Base-by-base conservation (phyloP, 2,113 vertebrate genomes). In the Delphinapterus leucas region DNA sequence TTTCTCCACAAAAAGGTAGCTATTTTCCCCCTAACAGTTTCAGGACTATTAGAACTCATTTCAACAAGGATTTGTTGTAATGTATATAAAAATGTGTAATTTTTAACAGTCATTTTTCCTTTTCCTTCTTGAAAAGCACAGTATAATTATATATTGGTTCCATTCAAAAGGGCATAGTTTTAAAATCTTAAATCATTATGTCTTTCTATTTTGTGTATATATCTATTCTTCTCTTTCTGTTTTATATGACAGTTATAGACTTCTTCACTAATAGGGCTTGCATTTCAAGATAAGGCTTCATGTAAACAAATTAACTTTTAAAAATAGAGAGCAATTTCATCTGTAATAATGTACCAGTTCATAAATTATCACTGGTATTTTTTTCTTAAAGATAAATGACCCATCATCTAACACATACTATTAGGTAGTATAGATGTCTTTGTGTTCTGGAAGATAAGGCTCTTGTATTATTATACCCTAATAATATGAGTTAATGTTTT, bases 241-340 rank as follows among this genome's bases (percentile, higher is more conserved):
- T 98, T 97, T 96, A 95, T 97, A 76, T 98, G 98, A 98, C 98
- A 99, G 98, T 98, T 98, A 98, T 28, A 98, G 98, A 97, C 98
- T 28, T 38, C 96, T 98, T 95, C 96, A 97, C 97, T 99, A 98
- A 98, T 99, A 98, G 98, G 98, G 96, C 98, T 99, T 98, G 98
- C 98, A 97, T 98, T 98, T 98, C 97, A 98, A 99, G 98, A 99
- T 99, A 99, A 99, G 98, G 70, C 95, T 98, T 95, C 98, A 97
- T 99, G 98, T 98, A 99, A 99, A 99, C 98, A 99, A 98, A 99
- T 99, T 98, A 98, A 98, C 97, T 99, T 98, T 98, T 98, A 98
- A 98, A 98, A 99, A 98, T 98, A 97, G 98, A 98, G 98, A 97
- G 98, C 97, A 98, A 97, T 99, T 99, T 98, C 98, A 98, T 97